These are phyloP conservation scores for Polyploca ridens DNA, from an alignment of 2,888 invertebrate genomes.

Conservation along the genomic window DNA sequence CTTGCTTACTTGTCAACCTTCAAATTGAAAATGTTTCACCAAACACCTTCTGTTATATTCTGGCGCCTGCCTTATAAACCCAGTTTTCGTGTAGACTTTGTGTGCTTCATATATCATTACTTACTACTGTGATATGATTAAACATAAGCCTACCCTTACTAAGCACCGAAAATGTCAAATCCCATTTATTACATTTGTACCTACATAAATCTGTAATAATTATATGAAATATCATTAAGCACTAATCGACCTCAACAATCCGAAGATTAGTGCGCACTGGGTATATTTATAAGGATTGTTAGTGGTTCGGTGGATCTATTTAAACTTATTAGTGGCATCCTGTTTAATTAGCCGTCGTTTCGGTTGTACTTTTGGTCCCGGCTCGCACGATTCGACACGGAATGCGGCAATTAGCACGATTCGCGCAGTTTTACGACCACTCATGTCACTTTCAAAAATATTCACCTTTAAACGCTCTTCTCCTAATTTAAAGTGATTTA, in stretches of 20 bases:
- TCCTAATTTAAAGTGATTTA: background rate
- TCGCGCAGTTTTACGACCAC: background rate
- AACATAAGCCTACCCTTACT: too few relatives aligned
- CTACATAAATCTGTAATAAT: background rate
- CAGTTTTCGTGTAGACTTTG: too few relatives aligned
- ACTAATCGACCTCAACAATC: background rate
- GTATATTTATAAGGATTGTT: constrained; percentile 16
- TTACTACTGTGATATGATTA: too few relatives aligned
- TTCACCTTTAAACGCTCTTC: background rate
- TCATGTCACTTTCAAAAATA: constrained; percentile 9
- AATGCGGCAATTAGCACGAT: constrained; percentile 39
- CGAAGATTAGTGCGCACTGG: constrained; percentile 10
- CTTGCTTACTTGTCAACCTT: too few relatives aligned
- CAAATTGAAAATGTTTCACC: too few relatives aligned
- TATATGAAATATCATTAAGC: background rate
- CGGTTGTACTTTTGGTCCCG: background rate
- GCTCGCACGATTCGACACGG: constrained; percentile 33
- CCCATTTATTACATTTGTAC: too few relatives aligned
- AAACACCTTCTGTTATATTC: too few relatives aligned
- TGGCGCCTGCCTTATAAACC: too few relatives aligned
- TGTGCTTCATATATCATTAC: too few relatives aligned
- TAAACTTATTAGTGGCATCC: constrained; percentile 22
- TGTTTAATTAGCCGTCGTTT: constrained; percentile 31
- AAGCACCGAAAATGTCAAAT: too few relatives aligned
- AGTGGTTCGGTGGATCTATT: constrained; percentile 16